phyloP scores from a whole-genome alignment of 2,113 vertebrate genomes.

The Pavo muticus region DNA sequence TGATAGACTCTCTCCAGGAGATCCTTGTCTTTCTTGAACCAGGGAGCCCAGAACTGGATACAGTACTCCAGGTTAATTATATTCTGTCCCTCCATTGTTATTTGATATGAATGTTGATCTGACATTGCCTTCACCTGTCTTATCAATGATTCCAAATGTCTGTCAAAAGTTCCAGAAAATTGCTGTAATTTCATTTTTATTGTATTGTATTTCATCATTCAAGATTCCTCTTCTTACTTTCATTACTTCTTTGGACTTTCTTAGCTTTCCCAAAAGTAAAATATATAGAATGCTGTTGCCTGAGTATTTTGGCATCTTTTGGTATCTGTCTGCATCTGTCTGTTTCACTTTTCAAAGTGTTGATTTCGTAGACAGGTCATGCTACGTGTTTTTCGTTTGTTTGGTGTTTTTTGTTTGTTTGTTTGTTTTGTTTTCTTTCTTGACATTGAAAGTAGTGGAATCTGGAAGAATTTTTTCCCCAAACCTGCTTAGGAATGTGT shows the following conservation, averaged over 20 bases:
- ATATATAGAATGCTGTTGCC: not conserved
- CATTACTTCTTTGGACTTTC: not conserved
- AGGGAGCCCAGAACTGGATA: too few relatives aligned
- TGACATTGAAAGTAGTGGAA: not conserved
- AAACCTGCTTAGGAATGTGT: not conserved
- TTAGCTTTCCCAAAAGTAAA: not conserved
- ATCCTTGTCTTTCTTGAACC: too few relatives aligned
- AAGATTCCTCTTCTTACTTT: not conserved
- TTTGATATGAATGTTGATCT: not conserved
- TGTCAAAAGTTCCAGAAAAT: not conserved
- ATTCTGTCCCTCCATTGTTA: not conserved
- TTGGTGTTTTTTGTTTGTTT: not conserved
- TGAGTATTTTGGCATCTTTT: not conserved
- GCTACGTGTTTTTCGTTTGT: not conserved
- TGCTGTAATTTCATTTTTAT: not conserved
- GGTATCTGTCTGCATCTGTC: not conserved
- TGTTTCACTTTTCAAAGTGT: not conserved
- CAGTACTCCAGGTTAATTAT: not conserved
- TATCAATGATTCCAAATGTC: not conserved
- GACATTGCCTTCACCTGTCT: not conserved
- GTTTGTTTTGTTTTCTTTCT: not conserved
- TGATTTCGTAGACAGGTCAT: not conserved
- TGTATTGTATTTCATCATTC: not conserved
- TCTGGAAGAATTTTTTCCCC: not conserved
- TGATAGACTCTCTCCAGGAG: too few relatives aligned